Base-by-base conservation (phyloP, 2,113 vertebrate genomes). In the Stomatorhinus ivindoensis region DNA sequence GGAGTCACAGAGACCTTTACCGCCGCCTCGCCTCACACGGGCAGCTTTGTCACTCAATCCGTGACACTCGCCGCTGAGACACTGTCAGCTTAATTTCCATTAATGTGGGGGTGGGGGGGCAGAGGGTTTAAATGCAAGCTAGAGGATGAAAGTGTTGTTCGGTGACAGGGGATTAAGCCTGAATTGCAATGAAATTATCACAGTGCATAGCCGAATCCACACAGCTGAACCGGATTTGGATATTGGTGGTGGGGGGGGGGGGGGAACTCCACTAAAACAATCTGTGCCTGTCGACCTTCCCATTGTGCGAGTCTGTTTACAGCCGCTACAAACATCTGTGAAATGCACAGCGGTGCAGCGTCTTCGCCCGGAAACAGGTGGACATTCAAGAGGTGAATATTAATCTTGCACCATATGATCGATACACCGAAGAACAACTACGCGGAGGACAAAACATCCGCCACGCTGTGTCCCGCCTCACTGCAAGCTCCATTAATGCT, bases 121-220 rank as follows among this genome's bases (percentile, higher is more conserved):
- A 0, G 2, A n/a, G 55, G 55, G 7, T 61, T 80, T 88, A 80
- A 35, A 51, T 0, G 8, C 31, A 51, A 65, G n/a, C n/a, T 31
- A 27, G 44, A n/a, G n/a, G 84, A 86, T 86, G 44, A 86, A 86
- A 50, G 24, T 48, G 84, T 51, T 27, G 84, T 50, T 51, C 46
- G 6, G 84, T 31, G 84, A 50, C 24, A 86, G 84, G 19, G 47
- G 84, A 86, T 86, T 86, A 86, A 47, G 84, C n/a, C 84, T 50
- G 84, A 86, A 86, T 35, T 1, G n/a, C 51, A 86, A 86, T 50
- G 47, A 86, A 86, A 86, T 86, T 86, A 50, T 48, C 24, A 50
- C 24, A 48, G 47, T 2, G 58, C 58, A 47, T 73, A 47, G 51
- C 87, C 47, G 19, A 50, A 73, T 76, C 42, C 88, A 46, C 46